Conservation (phyloP, 2,797 vertebrate genomes). For the Phylloscopus collybita region DNA sequence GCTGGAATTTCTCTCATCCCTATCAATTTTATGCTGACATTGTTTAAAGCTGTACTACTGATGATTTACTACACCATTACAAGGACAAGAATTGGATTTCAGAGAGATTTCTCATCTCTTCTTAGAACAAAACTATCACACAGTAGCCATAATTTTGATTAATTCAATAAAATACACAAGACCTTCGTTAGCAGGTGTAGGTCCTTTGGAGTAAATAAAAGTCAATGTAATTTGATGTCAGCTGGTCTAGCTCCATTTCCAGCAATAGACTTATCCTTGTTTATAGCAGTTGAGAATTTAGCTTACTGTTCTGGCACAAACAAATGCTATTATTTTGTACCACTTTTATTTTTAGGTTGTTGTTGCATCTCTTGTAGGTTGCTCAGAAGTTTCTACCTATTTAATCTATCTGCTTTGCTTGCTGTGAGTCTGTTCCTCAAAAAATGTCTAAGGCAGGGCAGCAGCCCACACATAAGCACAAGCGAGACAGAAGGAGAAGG, state of each 20-base stretch:
- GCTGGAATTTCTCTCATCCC: not conserved
- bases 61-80: not conserved
- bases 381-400: conserved; percentile 57
- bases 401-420: conserved; percentile 60
- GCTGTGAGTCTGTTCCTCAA: conserved; percentile 57
- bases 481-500: conserved; percentile 68
- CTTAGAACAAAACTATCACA: not conserved
- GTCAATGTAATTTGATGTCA: not conserved
- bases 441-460: conserved; percentile 64
- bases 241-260: not conserved
- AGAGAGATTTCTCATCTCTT: not conserved
- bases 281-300: conserved; percentile 22
- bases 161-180: not conserved
- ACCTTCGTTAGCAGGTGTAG: not conserved
- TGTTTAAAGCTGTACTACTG: not conserved
- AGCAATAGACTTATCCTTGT: not conserved
- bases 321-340: conserved; percentile 35
- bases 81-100: not conserved
- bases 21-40: not conserved
- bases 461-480: conserved; percentile 65
- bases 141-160: not conserved
- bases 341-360: conserved; percentile 47
- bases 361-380: conserved; percentile 29
- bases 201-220: not conserved
- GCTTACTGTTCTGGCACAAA: not conserved